Conservation (phyloP, 2,797 vertebrate genomes). For the Cirrhinus mrigala region DNA sequence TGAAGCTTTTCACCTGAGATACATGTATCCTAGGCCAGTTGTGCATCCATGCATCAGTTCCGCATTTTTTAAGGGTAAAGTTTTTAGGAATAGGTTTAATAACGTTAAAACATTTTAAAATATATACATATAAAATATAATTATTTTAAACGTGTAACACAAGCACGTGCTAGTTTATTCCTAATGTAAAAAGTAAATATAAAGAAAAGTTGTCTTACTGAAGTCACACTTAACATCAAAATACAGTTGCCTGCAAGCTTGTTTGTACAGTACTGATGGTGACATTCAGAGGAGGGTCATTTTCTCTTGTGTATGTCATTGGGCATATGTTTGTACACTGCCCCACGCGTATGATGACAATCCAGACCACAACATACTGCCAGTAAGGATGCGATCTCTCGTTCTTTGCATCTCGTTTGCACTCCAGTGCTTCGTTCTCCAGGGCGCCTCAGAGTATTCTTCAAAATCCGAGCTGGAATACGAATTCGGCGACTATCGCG, state of each 20-base stretch:
- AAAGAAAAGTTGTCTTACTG: neutral
- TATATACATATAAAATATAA: too few relatives aligned
- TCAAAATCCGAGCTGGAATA: conserved; percentile 74
- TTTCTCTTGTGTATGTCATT: conserved; percentile 25
- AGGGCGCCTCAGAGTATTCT: conserved; percentile 67
- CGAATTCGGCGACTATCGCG: conserved; percentile 81
- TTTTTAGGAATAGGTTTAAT: neutral
- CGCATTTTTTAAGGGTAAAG: neutral
- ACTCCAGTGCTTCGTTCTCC: conserved; percentile 58
- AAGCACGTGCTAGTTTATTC: neutral
- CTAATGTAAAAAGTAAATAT: neutral
- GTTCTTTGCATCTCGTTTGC: conserved; percentile 57
- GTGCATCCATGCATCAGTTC: neutral
- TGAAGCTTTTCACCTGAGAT: neutral
- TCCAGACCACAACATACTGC: conserved; percentile 4
- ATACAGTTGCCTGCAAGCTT: neutral
- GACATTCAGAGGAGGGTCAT: conserved; percentile 21
- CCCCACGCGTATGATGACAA: neutral
- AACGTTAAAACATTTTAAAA: neutral
- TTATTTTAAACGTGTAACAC: neutral
- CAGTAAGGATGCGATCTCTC: conserved; percentile 67
- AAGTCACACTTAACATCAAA: neutral
- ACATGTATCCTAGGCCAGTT: neutral
- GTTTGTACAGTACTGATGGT: neutral
- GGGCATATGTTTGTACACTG: conserved; percentile 14